Evolutionary conservation across 2,797 vertebrate species (phyloP), one percentile per base, ranked within the genome.

Genomic region (Sebastes oblongus): DNA sequence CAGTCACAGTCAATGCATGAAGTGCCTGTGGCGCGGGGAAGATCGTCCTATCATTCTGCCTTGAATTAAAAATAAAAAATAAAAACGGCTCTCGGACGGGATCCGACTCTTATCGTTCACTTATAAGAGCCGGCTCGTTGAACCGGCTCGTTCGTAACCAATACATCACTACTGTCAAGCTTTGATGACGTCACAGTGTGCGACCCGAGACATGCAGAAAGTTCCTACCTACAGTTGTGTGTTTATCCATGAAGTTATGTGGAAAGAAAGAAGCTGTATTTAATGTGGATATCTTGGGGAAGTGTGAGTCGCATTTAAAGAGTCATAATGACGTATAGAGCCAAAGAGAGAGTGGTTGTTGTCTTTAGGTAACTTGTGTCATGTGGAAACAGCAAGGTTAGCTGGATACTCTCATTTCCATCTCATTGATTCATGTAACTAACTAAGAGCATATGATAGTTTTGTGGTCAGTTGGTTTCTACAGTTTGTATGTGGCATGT

Each of bases 171-270:
- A 39, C 39, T 71, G 90, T 90, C 92, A 2, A 12, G 6, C 20
- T 9, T 78, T 81, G 80, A 91, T 91, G 89, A 91, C 90, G 87
- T 72, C 27, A 30, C 4, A 0, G 1, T 29, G 24, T 79, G 91
- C 90, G 91, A 85, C 90, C 22, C 3, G 4, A 56, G 6, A 16
- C 50, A 75, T 75, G 60, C 25, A 2, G 4, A 3, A 12, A 42
- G 36, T 42, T 42, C 39, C 39, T 42, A 12, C 39, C 39, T 14
- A 12, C 39, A 50, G 27, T 16, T 52, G 9, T 59, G 24, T 71
- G 24, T 27, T 64, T 60, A 18, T 34, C n/a, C 16, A 3, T 32
- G 39, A 29, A 54, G 68, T 83, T 25, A 9, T 67, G 8, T 13
- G 5, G 8, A n/a, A n/a, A n/a, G 1, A 54, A 2, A 34, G 18